phyloP scores from a whole-genome alignment of 2,113 vertebrate genomes.

The Rhinolophus sinicus region DNA sequence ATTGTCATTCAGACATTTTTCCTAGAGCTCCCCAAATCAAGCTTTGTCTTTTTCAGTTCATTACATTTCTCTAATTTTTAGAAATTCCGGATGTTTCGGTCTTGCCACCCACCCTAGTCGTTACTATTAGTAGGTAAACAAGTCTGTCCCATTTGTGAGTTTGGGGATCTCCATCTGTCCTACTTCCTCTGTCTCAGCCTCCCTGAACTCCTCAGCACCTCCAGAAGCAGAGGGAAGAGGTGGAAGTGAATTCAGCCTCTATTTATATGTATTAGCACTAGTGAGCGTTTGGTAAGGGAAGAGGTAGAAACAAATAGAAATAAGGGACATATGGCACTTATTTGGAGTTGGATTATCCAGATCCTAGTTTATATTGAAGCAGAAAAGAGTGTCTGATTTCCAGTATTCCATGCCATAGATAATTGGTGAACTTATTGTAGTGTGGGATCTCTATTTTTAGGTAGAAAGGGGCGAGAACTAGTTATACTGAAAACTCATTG shows the following conservation, averaged over 20 bases:
- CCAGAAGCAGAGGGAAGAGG: background rate
- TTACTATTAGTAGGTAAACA: constrained; percentile 16
- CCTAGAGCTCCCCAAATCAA: background rate
- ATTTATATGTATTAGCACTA: background rate
- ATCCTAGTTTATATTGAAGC: background rate
- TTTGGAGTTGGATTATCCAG: constrained; percentile 30
- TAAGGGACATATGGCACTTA: background rate
- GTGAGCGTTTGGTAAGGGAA: background rate
- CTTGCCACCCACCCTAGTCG: background rate
- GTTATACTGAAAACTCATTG: background rate
- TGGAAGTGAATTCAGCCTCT: background rate
- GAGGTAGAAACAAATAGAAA: background rate
- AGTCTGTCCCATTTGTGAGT: background rate
- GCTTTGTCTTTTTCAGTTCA: background rate
- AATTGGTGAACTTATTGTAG: background rate
- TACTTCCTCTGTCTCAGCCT: background rate
- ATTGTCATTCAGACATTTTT: background rate
- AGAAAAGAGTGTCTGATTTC: background rate
- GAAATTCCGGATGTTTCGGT: background rate
- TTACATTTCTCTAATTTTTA: constrained; percentile 5
- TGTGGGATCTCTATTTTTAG: background rate
- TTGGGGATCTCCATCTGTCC: background rate
- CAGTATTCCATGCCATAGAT: background rate
- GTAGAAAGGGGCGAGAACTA: background rate
- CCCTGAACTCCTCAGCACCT: background rate